Evolutionary conservation across 2,888 invertebrate genomes (phyloP).

Genomic region (Leucoma salicis): DNA sequence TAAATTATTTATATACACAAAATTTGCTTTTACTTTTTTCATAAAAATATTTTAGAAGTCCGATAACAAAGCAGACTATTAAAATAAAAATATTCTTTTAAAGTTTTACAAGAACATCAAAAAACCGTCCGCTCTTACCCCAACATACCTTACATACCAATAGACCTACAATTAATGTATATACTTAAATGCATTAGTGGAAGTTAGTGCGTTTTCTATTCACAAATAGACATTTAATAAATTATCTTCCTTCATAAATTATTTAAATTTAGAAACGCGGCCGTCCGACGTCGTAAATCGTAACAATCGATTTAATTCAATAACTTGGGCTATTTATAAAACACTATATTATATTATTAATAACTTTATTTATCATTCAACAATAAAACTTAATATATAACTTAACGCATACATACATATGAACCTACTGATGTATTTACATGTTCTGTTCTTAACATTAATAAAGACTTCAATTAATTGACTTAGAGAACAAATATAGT

Average conservation of each 20-base stretch:
- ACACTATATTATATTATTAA: constrained; percentile 38
- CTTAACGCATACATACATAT: constrained; percentile 25
- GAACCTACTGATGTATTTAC: constrained; percentile 24
- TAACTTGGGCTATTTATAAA: constrained; percentile 38
- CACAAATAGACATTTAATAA: not conserved
- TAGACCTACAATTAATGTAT: too few relatives aligned
- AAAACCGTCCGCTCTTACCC: too few relatives aligned
- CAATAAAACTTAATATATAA: constrained; percentile 24
- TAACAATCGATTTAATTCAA: constrained; percentile 23
- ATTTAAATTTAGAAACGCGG: constrained; percentile 9
- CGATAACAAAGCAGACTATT: too few relatives aligned
- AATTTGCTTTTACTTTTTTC: too few relatives aligned
- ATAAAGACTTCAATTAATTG: constrained; percentile 28
- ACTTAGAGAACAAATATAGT: constrained; percentile 11
- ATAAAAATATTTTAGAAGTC: too few relatives aligned
- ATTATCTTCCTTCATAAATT: too few relatives aligned
- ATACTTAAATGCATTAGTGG: too few relatives aligned
- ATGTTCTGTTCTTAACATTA: constrained; percentile 22
- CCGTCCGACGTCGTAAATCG: constrained; percentile 27
- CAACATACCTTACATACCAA: too few relatives aligned
- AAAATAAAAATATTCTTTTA: too few relatives aligned
- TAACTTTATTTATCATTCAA: constrained; percentile 34
- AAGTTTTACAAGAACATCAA: too few relatives aligned
- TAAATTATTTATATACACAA: too few relatives aligned
- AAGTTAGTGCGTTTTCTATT: too few relatives aligned